These are phyloP conservation scores for Chorisops tibialis DNA, from an alignment of 2,888 invertebrate genomes.

Conservation along the genomic window DNA sequence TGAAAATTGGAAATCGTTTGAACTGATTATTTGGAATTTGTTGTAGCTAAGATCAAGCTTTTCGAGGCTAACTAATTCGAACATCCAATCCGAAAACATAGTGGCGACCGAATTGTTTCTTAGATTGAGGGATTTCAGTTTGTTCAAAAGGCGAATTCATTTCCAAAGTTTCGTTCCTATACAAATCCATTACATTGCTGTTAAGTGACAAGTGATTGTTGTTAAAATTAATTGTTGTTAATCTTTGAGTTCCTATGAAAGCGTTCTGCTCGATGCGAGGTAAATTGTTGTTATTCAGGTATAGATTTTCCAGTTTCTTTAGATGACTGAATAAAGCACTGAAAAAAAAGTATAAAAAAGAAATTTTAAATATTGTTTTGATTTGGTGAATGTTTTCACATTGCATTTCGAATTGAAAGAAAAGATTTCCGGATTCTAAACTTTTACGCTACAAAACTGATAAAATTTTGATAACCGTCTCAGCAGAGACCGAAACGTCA, in stretches of 20 bases:
- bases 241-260: slow-evolving; percentile 55
- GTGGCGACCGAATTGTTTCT: slow-evolving; percentile 62
- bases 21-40: slow-evolving; percentile 54
- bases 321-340: slow-evolving; percentile 52
- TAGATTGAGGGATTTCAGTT: slow-evolving; percentile 59
- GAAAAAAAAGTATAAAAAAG: slow-evolving; percentile 37
- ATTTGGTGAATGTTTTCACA: too few species aligned
- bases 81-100: slow-evolving; percentile 64
- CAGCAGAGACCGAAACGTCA: too few species aligned
- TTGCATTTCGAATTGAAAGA: too few species aligned
- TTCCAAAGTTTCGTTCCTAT: too few species aligned
- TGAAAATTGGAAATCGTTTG: slow-evolving; percentile 49
- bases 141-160: slow-evolving; percentile 54
- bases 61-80: slow-evolving; percentile 57
- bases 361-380: too few species aligned
- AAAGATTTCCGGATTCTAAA: too few species aligned
- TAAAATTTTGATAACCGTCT: too few species aligned
- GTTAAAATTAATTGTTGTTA: slow-evolving; percentile 56
- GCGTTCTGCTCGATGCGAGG: slow-evolving; percentile 50
- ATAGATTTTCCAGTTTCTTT: slow-evolving; percentile 52
- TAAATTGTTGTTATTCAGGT: slow-evolving; percentile 56
- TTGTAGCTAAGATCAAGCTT: slow-evolving; percentile 66
- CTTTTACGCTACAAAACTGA: too few species aligned
- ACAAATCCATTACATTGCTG: not conserved
- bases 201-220: slow-evolving; percentile 56